Evolutionary conservation across 2,797 vertebrate species (phyloP).

Genomic region (Salmo trutta): DNA sequence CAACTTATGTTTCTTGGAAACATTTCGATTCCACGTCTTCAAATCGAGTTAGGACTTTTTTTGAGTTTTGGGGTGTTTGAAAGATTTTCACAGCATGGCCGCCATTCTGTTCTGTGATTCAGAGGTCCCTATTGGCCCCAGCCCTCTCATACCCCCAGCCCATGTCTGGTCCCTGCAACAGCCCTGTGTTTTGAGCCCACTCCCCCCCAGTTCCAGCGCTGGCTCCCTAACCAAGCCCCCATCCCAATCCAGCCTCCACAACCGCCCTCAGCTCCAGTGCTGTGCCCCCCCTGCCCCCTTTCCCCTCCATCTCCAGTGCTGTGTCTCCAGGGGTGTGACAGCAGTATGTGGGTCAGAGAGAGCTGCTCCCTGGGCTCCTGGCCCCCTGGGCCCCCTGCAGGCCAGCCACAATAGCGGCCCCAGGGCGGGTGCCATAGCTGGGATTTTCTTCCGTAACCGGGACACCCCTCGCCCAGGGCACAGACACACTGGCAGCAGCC

Average conservation of each 20-base stretch:
- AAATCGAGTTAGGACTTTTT: slow-evolving; percentile 30
- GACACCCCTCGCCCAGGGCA: slow-evolving; percentile 79
- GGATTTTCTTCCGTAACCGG: slow-evolving; percentile 84
- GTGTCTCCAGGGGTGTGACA: slow-evolving; percentile 84
- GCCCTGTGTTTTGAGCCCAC: not conserved
- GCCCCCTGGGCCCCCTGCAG: slow-evolving; percentile 77
- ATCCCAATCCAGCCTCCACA: not conserved
- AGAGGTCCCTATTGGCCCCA: slow-evolving; percentile 35
- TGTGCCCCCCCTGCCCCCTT: too few species aligned
- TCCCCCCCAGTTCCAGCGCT: slow-evolving; percentile 35
- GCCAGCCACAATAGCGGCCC: slow-evolving; percentile 77
- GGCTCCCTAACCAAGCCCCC: not conserved
- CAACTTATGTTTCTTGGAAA: not conserved
- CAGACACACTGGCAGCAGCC: slow-evolving; percentile 83
- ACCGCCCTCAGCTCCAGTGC: slow-evolving; percentile 21
- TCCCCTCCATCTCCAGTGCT: too few species aligned
- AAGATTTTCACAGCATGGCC: slow-evolving; percentile 47
- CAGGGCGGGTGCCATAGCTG: slow-evolving; percentile 82
- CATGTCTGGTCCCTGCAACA: not conserved
- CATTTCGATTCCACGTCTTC: not conserved
- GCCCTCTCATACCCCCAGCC: not conserved
- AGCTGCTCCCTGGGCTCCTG: slow-evolving; percentile 71
- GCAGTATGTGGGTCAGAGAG: slow-evolving; percentile 82
- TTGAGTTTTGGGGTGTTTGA: slow-evolving; percentile 46
- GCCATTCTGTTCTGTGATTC: slow-evolving; percentile 54